A percentile compares a stretch with the other conserved stretches of the same genome.
Conservation (phyloP, 2,113 vertebrate genomes). For the Callithrix jacchus region DNA sequence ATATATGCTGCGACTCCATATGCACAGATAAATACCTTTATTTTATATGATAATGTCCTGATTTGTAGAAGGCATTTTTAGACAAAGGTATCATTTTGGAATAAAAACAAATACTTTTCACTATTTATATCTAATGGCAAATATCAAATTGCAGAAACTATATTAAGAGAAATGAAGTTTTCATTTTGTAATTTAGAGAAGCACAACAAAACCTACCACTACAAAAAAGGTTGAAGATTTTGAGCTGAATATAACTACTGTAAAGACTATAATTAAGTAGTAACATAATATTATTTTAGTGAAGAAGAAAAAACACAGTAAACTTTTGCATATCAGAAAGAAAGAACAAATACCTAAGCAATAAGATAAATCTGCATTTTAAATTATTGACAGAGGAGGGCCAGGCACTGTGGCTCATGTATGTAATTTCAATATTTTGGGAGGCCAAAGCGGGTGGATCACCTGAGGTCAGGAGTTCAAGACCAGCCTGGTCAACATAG, state of each 20-base stretch:
- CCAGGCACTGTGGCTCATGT: too few species aligned
- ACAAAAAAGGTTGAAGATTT: background rate
- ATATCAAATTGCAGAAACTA: background rate
- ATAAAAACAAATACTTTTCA: background rate
- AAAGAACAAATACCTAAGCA: background rate
- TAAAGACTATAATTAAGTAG: conserved; percentile 12
- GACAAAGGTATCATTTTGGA: background rate
- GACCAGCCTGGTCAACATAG: too few species aligned
- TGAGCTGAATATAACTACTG: conserved; percentile 10
- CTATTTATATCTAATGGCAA: background rate
- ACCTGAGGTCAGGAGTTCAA: too few species aligned
- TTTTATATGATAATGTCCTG: background rate
- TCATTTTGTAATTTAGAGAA: conserved; percentile 12
- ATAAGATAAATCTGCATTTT: background rate
- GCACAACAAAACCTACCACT: background rate
- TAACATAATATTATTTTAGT: background rate
- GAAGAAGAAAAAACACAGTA: background rate
- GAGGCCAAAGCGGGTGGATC: too few species aligned
- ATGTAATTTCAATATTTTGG: too few species aligned
- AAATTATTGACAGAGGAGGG: background rate
- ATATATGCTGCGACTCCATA: accelerated
- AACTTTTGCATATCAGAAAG: background rate
- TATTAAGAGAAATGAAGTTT: background rate
- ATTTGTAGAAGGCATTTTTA: background rate
- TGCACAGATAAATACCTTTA: background rate